Conservation (phyloP, 2,888 invertebrate genomes). For the Callyntrura sp. region DNA sequence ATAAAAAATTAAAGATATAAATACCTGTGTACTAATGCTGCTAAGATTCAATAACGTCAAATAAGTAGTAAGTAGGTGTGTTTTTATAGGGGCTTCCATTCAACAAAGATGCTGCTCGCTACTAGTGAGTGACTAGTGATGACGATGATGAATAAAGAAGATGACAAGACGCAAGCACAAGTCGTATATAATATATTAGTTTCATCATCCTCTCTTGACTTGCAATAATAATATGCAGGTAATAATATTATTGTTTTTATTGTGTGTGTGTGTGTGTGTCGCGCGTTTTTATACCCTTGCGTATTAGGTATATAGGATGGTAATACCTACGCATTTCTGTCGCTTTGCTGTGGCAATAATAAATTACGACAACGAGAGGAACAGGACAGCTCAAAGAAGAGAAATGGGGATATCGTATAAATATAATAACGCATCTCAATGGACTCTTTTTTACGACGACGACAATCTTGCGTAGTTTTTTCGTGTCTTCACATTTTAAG, state of each 20-base stretch:
- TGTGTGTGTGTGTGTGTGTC: background rate
- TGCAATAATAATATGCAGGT: background rate
- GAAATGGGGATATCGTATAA: constrained; percentile 70
- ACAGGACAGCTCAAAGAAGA: constrained; percentile 69
- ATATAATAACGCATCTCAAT: constrained; percentile 61
- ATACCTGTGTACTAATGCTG: background rate
- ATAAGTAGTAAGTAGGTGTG: too few species aligned
- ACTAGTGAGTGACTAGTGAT: background rate
- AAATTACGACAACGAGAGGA: constrained; percentile 70
- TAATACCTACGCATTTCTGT: too few species aligned
- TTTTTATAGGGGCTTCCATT: background rate
- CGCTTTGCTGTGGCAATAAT: constrained; percentile 56
- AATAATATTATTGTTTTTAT: background rate
- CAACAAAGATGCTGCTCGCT: constrained; percentile 6
- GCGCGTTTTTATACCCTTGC: background rate
- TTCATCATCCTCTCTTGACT: background rate
- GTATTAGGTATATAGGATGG: background rate
- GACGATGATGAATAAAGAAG: background rate
- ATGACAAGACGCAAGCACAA: constrained; percentile 1
- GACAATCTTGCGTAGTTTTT: constrained; percentile 7
- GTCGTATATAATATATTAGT: background rate
- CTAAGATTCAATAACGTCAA: background rate
- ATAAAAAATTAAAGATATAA: too few species aligned
- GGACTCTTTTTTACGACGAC: constrained; percentile 46
- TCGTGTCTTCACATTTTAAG: constrained; percentile 12